Evolutionary conservation across 2,113 vertebrate genomes (phyloP).

Genomic region (Arothron firmamentum): DNA sequence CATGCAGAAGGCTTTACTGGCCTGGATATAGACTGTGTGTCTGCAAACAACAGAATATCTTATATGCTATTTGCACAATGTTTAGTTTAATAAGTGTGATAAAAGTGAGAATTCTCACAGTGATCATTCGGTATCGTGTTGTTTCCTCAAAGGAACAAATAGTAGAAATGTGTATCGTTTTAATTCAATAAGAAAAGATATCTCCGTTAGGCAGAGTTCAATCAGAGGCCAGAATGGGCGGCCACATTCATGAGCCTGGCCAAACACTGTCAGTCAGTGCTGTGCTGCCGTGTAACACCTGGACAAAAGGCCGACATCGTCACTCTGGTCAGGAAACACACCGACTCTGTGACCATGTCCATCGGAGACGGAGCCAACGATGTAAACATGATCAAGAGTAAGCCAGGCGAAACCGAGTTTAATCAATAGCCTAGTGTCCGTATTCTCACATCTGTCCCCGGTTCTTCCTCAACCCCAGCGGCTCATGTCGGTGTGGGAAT

Average conservation of each 20-base stretch:
- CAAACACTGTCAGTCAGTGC: constrained; percentile 81
- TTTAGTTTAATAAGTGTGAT: no score
- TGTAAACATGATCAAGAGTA: constrained; percentile 97
- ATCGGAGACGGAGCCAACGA: constrained; percentile 94
- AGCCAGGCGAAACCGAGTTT: constrained; percentile 44
- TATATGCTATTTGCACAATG: no score
- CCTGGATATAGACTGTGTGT: no score
- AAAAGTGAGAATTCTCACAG: background rate
- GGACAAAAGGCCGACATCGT: constrained; percentile 87
- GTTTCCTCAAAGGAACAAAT: background rate
- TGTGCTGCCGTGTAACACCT: constrained; percentile 92
- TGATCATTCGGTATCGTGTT: background rate
- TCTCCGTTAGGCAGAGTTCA: constrained; percentile 57
- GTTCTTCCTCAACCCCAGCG: constrained; percentile 40
- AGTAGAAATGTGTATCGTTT: background rate
- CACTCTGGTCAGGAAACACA: constrained; percentile 82
- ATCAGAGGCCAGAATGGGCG: constrained; percentile 45
- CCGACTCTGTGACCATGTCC: constrained; percentile 78
- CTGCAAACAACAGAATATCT: no score
- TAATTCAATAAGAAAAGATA: background rate
- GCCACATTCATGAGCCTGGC: constrained; percentile 82
- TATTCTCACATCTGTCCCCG: background rate
- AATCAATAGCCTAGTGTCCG: background rate
- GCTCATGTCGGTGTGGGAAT: constrained; percentile 90
- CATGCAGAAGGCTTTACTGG: no score